Conservation (phyloP, 2,888 invertebrate species). For the Ctenicera cuprea region DNA sequence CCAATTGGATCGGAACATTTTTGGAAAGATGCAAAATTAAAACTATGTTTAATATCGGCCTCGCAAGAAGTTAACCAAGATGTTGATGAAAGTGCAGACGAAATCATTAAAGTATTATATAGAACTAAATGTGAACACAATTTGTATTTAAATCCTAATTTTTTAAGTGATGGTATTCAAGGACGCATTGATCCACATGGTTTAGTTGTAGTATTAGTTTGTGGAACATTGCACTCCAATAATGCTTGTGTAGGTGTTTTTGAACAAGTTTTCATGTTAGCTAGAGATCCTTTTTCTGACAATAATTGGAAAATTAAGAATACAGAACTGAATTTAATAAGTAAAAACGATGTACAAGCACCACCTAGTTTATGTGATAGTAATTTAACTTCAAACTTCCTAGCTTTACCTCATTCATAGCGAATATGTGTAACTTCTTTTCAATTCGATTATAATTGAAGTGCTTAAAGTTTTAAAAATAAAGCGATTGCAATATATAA, state of each 20-base stretch:
- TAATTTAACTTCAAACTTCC: constrained; percentile 46
- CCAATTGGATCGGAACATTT: constrained; percentile 74
- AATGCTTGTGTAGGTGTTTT: constrained; percentile 77
- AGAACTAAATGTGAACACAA: constrained; percentile 70
- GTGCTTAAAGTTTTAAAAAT: no score
- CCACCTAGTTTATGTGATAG: constrained; percentile 53
- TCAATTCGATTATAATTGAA: no score
- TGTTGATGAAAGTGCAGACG: constrained; percentile 64
- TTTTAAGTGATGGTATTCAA: constrained; percentile 75
- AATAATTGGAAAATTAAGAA: constrained; percentile 83
- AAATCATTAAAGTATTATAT: constrained; percentile 69
- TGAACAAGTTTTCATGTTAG: constrained; percentile 79
- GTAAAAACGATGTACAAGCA: constrained; percentile 61
- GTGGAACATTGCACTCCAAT: constrained; percentile 78
- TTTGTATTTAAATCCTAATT: constrained; percentile 78
- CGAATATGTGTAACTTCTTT: no score
- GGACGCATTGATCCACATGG: constrained; percentile 79
- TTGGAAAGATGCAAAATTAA: constrained; percentile 74
- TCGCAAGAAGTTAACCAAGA: constrained; percentile 60
- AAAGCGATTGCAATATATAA: no score
- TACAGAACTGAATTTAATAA: constrained; percentile 73
- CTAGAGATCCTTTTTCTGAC: constrained; percentile 77
- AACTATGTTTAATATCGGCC: constrained; percentile 64
- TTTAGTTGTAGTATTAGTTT: constrained; percentile 76
- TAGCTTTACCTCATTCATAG: constrained; percentile 45